phyloP scores from a whole-genome alignment of 1,140 invertebrate genomes.

The Matsumurasca onukii region DNA sequence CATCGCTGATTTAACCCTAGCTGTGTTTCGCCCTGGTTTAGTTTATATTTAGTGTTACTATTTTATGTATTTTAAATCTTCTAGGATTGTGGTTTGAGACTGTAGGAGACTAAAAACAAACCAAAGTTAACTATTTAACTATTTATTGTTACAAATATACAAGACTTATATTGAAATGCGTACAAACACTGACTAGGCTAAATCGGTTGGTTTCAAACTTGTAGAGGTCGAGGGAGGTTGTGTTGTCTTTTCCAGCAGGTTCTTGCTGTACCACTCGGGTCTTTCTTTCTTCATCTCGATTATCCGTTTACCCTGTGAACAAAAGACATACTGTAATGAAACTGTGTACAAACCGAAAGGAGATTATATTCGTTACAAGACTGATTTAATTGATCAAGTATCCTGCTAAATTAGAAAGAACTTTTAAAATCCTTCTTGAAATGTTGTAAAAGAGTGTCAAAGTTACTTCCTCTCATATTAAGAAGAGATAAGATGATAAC shows the following conservation, averaged over 20 bases:
- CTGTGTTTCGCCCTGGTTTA: too few species aligned
- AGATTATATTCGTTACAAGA: neutral
- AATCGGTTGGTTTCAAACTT: slow-evolving; percentile 69
- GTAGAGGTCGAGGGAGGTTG: slow-evolving; percentile 61
- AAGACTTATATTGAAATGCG: too few species aligned
- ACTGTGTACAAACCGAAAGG: neutral
- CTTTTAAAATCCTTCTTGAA: neutral
- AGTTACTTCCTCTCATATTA: neutral
- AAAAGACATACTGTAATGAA: slow-evolving; percentile 30
- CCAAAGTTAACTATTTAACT: too few species aligned
- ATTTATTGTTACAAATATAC: too few species aligned
- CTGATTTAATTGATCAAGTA: too few species aligned
- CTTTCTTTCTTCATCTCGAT: slow-evolving; percentile 72
- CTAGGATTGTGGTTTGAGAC: too few species aligned
- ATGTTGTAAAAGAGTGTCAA: neutral
- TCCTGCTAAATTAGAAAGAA: neutral
- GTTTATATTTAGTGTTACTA: too few species aligned
- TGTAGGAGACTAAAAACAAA: too few species aligned
- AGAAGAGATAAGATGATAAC: neutral
- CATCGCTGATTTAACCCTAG: too few species aligned
- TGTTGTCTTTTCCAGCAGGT: slow-evolving; percentile 75
- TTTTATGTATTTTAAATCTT: too few species aligned
- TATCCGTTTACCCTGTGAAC: slow-evolving; percentile 59
- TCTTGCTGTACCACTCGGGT: slow-evolving; percentile 77
- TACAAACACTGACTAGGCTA: too few species aligned